phyloP scores from a whole-genome alignment of 35 echinoderm and acorn worm genomes.

The Lytechinus variegatus region DNA sequence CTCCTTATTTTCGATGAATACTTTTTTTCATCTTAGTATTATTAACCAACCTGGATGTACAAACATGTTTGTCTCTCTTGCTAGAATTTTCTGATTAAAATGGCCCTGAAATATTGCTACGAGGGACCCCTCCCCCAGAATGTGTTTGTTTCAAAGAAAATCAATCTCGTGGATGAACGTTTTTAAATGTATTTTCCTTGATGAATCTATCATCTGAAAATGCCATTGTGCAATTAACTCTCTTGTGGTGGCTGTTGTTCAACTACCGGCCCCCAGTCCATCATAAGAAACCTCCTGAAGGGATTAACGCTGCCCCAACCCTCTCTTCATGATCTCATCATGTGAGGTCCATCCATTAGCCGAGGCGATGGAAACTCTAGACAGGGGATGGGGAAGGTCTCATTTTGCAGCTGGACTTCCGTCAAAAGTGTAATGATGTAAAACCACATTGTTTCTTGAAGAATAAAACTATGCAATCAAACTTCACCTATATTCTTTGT shows the following conservation, averaged over 20 bases:
- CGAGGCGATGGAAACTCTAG: not conserved
- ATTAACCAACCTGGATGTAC: too few species aligned
- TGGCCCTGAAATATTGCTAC: not conserved
- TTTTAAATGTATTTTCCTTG: too few species aligned
- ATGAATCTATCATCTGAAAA: not conserved
- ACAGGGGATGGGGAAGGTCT: not conserved
- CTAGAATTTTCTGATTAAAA: not conserved
- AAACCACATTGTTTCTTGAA: not conserved
- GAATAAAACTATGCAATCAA: not conserved
- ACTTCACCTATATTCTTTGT: not conserved
- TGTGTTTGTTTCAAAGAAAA: too few species aligned
- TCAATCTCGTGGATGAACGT: too few species aligned
- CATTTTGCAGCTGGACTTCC: not conserved
- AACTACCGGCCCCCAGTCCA: not conserved
- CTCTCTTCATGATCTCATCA: constrained; percentile 10
- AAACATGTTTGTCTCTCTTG: not conserved
- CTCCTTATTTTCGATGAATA: too few species aligned
- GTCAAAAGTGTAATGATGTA: not conserved
- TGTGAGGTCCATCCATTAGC: not conserved
- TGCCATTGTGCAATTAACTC: not conserved
- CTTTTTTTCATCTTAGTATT: too few species aligned
- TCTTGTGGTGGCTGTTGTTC: not conserved
- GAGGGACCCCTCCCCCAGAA: not conserved
- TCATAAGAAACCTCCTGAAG: not conserved
- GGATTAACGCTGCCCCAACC: not conserved